Evolutionary conservation across 2,888 invertebrate genomes (phyloP).

Genomic region (Yponomeuta cagnagella): DNA sequence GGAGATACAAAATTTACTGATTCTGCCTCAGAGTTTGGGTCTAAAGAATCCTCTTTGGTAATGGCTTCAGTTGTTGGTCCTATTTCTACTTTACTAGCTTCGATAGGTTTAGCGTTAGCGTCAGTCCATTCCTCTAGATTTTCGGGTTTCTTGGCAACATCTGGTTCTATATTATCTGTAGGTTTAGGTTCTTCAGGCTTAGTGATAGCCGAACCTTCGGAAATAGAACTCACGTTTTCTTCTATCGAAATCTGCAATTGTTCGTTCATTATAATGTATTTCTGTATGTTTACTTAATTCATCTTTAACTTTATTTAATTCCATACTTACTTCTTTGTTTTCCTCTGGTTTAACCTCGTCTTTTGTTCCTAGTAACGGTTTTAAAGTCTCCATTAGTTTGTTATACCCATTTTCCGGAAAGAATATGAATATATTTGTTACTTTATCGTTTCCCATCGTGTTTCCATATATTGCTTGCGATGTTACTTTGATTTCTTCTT

Average conservation of each 20-base stretch:
- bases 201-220: not conserved
- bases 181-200: not conserved
- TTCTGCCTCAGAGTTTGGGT: not conserved
- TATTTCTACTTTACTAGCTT: not conserved
- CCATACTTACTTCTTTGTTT: constrained; percentile 3
- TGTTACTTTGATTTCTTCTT: constrained; percentile 24
- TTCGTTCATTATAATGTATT: not conserved
- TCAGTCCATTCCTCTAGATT: not conserved
- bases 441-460: constrained; percentile 39
- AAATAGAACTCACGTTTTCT: not conserved
- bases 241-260: not conserved
- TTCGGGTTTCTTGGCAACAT: not conserved
- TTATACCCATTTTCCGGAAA: constrained; percentile 29
- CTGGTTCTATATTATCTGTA: not conserved
- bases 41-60: not conserved
- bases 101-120: not conserved
- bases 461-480: constrained; percentile 40
- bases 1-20: not conserved
- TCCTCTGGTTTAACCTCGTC: not conserved
- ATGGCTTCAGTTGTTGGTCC: not conserved
- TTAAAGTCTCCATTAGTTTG: constrained; percentile 10
- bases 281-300: not conserved
- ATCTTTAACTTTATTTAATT: not conserved
- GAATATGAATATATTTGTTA: constrained; percentile 51
- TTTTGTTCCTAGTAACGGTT: constrained; percentile 9